phyloP scores from a whole-genome alignment of 2,888 invertebrate genomes.

The Eumerus sabulonum region DNA sequence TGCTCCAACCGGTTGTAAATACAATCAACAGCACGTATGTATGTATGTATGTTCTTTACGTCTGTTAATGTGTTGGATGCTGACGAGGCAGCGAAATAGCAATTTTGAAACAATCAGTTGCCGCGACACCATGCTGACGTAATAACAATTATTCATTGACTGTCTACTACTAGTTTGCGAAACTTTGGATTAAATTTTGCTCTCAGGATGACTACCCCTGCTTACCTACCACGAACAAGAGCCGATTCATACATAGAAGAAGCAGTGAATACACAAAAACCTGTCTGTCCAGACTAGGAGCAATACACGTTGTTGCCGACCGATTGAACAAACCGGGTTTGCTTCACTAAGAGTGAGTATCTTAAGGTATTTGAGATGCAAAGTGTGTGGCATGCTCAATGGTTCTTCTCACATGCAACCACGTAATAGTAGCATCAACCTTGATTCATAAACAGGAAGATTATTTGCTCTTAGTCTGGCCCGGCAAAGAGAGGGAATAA shows the following conservation, averaged over 20 bases:
- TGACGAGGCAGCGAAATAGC: too few species aligned
- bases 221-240: too few species aligned
- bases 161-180: constrained; percentile 48
- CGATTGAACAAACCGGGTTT: constrained; percentile 14
- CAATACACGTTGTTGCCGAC: constrained; percentile 56
- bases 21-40: too few species aligned
- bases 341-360: neutral
- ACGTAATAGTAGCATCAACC: neutral
- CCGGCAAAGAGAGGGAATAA: constrained; percentile 41
- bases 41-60: too few species aligned
- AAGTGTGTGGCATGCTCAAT: too few species aligned
- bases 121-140: constrained; percentile 37
- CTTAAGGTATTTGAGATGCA: constrained; percentile 44
- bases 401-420: constrained; percentile 35
- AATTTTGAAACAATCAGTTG: too few species aligned
- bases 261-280: neutral
- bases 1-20: too few species aligned
- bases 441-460: constrained; percentile 42
- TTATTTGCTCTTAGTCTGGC: constrained; percentile 22
- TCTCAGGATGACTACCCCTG: too few species aligned
- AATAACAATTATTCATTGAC: constrained; percentile 61
- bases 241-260: too few species aligned
- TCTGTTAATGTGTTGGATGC: too few species aligned
- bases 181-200: constrained; percentile 33
- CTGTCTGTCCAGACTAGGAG: too few species aligned